Evolutionary conservation across 2,113 vertebrate species (phyloP).

Genomic region (Rhodinocichla rosea): DNA sequence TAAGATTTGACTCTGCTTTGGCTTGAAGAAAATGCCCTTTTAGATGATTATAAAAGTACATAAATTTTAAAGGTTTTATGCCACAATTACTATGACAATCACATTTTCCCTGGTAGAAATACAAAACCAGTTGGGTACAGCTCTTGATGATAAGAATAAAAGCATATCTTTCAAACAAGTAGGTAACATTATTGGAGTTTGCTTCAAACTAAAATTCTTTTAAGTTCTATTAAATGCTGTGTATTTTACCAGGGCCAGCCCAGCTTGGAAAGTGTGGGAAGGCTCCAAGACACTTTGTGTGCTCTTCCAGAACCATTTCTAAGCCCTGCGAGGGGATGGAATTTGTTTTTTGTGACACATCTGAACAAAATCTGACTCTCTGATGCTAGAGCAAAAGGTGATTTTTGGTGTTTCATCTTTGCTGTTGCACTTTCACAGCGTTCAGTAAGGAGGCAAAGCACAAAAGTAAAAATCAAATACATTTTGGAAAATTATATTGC

Average conservation of each 20-base stretch:
- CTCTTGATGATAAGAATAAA: neutral
- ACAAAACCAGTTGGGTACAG: neutral
- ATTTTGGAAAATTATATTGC: neutral
- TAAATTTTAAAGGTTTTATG: neutral
- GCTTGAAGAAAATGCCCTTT: neutral
- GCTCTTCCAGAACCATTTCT: neutral
- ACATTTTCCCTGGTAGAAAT: neutral
- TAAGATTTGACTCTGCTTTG: neutral
- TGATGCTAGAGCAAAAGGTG: neutral
- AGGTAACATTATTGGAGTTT: neutral
- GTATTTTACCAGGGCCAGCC: neutral
- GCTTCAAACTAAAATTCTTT: neutral
- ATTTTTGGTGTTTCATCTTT: neutral
- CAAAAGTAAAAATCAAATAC: neutral
- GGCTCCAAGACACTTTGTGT: neutral
- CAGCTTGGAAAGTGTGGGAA: neutral
- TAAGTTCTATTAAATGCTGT: neutral
- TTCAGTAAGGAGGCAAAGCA: neutral
- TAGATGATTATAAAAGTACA: neutral
- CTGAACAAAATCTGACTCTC: neutral
- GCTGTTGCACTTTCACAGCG: neutral
- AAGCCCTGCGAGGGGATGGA: neutral
- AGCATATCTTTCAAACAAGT: neutral
- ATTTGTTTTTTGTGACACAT: neutral
- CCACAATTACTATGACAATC: neutral